Evolutionary conservation across 1,140 invertebrate species (phyloP), one percentile per base, ranked within the genome.

Genomic region (Ceratitis capitata): DNA sequence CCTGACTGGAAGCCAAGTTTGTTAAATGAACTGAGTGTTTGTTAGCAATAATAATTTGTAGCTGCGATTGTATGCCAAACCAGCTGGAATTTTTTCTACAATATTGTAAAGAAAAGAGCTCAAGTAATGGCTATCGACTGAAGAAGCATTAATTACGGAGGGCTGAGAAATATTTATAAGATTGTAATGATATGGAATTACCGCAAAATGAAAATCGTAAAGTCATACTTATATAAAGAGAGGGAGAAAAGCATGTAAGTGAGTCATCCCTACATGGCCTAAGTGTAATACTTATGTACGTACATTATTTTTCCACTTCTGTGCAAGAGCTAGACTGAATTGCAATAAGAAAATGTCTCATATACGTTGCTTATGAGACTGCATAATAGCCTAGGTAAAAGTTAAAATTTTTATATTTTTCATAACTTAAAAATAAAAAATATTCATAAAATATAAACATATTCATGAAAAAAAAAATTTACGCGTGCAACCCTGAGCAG

Each of bases 1-100:
- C 6, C 69, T 78, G 69, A 78, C 35, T 23, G 69, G 69, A 12
- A 45, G 69, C 69, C 69, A 78, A 78, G 69, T 78, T 78, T 78
- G 26, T 26, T 45, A 47, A 47, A 4, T 3, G 39, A 23, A 78
- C 39, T 64, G 58, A 29, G 29, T 19, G 23, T 23, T n/a, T n/a
- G n/a, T n/a, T n/a, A n/a, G n/a, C n/a, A n/a, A n/a, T n/a, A n/a
- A 64, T 32, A 64, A 32, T 26, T 35, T 26, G 29, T 32, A 23
- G 14, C 9, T 64, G 19, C 16, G 6, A 10, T 39, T 5, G 6
- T 12, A 14, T 42, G n/a, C 69, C 69, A 78, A 78, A 78, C 19
- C 19, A 26, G n/a, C 39, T 45, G 32, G 69, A 26, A n/a, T 42
- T 23, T 19, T 42, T n/a, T 35, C 2, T 14, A 26, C 29, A 26